Evolutionary conservation across 1,140 invertebrate species (phyloP).

Genomic region (Penaeus chinensis): DNA sequence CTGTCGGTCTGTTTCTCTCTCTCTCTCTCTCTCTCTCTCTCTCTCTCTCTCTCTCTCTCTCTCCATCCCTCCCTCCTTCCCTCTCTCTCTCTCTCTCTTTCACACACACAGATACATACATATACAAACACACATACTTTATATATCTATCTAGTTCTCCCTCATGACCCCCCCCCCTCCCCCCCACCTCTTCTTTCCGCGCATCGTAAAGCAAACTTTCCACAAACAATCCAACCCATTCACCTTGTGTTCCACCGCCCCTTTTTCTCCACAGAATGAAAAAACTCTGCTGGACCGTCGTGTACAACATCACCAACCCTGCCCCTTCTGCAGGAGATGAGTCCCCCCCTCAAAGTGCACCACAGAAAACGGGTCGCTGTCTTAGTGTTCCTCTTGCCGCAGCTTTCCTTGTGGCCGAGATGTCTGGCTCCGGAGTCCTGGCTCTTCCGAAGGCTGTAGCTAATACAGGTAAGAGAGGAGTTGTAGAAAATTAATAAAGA

Average conservation of each 20-base stretch:
- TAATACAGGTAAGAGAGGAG: constrained; percentile 72
- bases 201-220: neutral
- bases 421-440: constrained; percentile 81
- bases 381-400: constrained; percentile 67
- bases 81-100: constrained; percentile 1
- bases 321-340: neutral
- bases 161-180: neutral
- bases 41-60: neutral
- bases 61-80: neutral
- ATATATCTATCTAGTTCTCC: neutral
- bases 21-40: neutral
- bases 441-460: constrained; percentile 77
- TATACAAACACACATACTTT: neutral
- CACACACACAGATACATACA: constrained; percentile 6
- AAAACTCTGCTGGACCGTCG: neutral
- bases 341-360: neutral
- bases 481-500: too few relatives aligned
- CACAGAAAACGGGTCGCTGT: neutral
- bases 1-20: too few relatives aligned
- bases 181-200: neutral
- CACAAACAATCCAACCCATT: neutral
- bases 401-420: constrained; percentile 79
- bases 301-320: neutral
- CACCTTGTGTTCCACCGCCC: neutral
- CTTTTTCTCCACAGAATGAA: neutral